phyloP scores from a whole-genome alignment of 2,113 vertebrate species.

The Centropus bengalensis region DNA sequence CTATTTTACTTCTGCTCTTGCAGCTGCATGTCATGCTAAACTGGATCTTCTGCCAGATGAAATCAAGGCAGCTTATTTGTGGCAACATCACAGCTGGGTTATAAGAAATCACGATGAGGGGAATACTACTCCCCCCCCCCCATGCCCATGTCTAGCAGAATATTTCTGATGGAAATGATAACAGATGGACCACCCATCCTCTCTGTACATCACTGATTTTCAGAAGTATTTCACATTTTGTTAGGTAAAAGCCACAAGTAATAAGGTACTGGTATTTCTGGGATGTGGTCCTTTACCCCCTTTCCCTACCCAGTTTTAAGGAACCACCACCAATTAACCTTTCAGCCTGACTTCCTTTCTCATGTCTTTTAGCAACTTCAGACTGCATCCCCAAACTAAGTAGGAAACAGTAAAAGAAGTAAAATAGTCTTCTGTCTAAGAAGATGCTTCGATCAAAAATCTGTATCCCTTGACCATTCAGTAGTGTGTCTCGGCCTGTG shows the following conservation, averaged over 20 bases:
- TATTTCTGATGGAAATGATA: neutral
- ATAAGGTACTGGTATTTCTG: neutral
- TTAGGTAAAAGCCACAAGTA: neutral
- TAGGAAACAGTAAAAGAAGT: neutral
- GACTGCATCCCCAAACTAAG: neutral
- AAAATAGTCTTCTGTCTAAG: neutral
- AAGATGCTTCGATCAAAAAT: neutral
- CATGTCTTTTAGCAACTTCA: neutral
- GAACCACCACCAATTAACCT: neutral
- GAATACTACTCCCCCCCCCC: neutral
- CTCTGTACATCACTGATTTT: neutral
- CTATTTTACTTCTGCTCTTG: neutral
- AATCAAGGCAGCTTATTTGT: neutral
- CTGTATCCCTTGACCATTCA: fast-evolving
- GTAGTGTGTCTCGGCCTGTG: neutral
- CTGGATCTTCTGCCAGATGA: neutral
- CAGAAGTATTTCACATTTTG: neutral
- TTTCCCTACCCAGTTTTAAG: neutral
- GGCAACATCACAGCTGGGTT: neutral
- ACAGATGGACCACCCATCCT: neutral
- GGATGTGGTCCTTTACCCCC: neutral
- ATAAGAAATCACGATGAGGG: neutral
- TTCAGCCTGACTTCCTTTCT: neutral
- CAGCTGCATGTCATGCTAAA: neutral
- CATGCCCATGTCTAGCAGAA: neutral